Evolutionary conservation across 2,113 vertebrate species (phyloP), one percentile per base, ranked within the genome.

Genomic region (Spermophilus dauricus): DNA sequence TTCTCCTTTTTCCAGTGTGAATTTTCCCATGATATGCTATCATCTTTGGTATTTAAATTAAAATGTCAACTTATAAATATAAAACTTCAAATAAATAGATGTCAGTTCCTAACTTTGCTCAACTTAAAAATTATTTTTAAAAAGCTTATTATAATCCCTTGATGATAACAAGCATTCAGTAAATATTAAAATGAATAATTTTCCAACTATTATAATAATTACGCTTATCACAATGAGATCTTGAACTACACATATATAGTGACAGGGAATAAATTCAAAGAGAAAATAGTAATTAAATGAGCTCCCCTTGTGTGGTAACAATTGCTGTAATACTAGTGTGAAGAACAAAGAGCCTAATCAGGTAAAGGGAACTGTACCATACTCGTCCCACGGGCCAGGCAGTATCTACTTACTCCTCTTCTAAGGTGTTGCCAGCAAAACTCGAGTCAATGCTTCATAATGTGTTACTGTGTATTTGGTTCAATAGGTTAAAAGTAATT

Each of bases 1-100:
- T 98, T 98, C 97, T 98, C 96, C 95, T 98, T 97, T 97, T 98
- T 91, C 93, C 96, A 81, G 94, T 86, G 61, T 93, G 87, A 85
- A 96, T 97, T 98, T 98, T 98, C 97, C 97, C 95, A 92, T 86
- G 39, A 96, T 73, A 76, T 78, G 42, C 98, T 95, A 95, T 97
- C 96, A 96, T 96, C 48, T 72, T 80, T 96, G 92, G 58, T 93
- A 90, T 92, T 96, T 77, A 95, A n/a, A 8, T 95, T 78, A 56
- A 97, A 95, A 97, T 82, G 28, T 96, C 92, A 96, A 80, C 28
- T 86, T 86, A 48, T 95, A 92, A 97, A 93, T 84, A 93, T 82
- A 87, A 96, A 94, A 87, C 28, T 77, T 83, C 89, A 90, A 75
- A 56, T 96, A 97, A 90, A 76, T 95, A 97, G 61, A 92, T 94